phyloP scores from a whole-genome alignment of 1,140 invertebrate species.

The Aphaenogaster floridana region DNA sequence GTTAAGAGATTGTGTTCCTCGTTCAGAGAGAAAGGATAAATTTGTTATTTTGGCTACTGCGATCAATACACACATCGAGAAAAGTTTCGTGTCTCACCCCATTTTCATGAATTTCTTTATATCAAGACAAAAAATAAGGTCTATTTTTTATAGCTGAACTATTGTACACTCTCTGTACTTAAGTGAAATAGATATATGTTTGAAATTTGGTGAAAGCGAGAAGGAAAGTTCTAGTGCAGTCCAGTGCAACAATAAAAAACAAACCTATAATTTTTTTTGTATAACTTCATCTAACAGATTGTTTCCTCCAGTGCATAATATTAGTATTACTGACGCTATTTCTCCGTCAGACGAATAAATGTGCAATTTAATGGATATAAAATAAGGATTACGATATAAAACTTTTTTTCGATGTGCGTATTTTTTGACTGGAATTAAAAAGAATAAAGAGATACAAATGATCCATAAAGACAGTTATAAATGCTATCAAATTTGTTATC shows the following conservation, averaged over 20 bases:
- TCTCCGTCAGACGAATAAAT: background rate
- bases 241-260: too few relatives aligned
- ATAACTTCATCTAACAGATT: background rate
- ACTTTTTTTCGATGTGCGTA: slow-evolving; percentile 50
- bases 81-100: background rate
- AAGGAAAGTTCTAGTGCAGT: too few relatives aligned
- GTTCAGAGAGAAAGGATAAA: slow-evolving; percentile 1
- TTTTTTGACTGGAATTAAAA: slow-evolving; percentile 21
- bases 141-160: too few relatives aligned
- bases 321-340: slow-evolving; percentile 10
- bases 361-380: slow-evolving; percentile 30
- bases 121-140: background rate
- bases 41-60: slow-evolving; percentile 33
- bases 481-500: slow-evolving; percentile 38
- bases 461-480: background rate
- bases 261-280: background rate
- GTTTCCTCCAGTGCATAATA: background rate
- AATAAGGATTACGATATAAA: slow-evolving; percentile 15
- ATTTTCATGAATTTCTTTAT: slow-evolving; percentile 1
- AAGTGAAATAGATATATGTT: too few relatives aligned
- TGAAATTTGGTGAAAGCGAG: too few relatives aligned
- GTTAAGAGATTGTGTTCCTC: slow-evolving; percentile 7
- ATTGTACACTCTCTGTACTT: too few relatives aligned
- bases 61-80: slow-evolving; percentile 22
- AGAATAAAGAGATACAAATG: background rate